Percentiles rank a stretch among this genome's conserved stretches.
phyloP scores from a whole-genome alignment of 2,888 invertebrate species.

The Euproctis similis region DNA sequence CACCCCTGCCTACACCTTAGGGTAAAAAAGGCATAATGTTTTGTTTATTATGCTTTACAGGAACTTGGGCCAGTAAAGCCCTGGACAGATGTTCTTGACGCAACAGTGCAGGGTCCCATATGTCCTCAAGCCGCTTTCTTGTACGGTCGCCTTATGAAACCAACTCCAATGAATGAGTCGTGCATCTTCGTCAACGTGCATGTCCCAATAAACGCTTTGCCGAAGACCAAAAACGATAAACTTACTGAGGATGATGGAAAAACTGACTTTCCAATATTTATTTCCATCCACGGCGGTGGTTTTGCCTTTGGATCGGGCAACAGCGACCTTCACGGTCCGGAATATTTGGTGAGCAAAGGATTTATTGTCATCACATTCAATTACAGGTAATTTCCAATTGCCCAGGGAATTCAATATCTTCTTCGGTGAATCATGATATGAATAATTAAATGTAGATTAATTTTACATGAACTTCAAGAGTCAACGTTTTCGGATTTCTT shows the following conservation, averaged over 20 bases:
- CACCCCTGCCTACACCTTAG: too few relatives aligned
- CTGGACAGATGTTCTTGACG: slow-evolving; percentile 65
- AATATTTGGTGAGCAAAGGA: slow-evolving; percentile 30
- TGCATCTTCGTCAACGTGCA: slow-evolving; percentile 35
- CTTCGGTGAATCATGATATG: too few relatives aligned
- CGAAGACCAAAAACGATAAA: background rate
- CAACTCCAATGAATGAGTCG: slow-evolving; percentile 32
- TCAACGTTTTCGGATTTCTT: slow-evolving; percentile 38
- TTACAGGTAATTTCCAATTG: slow-evolving; percentile 22
- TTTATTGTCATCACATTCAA: slow-evolving; percentile 38
- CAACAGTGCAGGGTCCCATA: slow-evolving; percentile 67
- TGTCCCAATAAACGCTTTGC: slow-evolving; percentile 18
- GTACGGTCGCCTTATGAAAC: slow-evolving; percentile 24
- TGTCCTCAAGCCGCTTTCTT: slow-evolving; percentile 70
- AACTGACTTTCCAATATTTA: slow-evolving; percentile 40
- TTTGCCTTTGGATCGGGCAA: slow-evolving; percentile 28
- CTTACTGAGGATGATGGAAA: slow-evolving; percentile 3
- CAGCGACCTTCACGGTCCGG: slow-evolving; percentile 33
- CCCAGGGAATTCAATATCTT: too few relatives aligned
- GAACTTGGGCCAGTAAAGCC: slow-evolving; percentile 27
- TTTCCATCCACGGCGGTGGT: slow-evolving; percentile 52
- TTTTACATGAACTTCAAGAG: slow-evolving; percentile 7
- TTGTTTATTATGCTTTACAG: too few relatives aligned
- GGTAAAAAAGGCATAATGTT: too few relatives aligned
- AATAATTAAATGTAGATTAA: too few relatives aligned